Evolutionary conservation across 2,113 vertebrate species (phyloP), one percentile per base, ranked within the genome.

Genomic region (Tragelaphus scriptus): DNA sequence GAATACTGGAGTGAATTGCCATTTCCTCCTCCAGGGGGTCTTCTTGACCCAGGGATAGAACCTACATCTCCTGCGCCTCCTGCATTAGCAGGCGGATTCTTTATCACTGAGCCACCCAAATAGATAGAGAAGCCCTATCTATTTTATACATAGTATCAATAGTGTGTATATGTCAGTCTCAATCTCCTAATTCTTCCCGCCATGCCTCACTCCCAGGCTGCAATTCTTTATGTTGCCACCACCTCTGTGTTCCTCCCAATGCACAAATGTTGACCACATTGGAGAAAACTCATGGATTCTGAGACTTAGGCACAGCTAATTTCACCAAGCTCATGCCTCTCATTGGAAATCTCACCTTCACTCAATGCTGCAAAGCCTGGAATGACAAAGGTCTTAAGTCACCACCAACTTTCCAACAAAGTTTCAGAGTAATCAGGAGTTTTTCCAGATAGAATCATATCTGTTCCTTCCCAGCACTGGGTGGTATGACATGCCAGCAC

Each of bases 171-270:
- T 44, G 36, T 75, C 71, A 44, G 2, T 40, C 12, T 25, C 71
- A 75, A 14, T 44, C n/a, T 75, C 71, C 36, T 5, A 44, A 7
- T 75, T 75, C 71, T 23, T 44, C 71, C 71, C 36, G 23, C 71
- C 21, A 75, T 0, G 21, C 11, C 36, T 21, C 11, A 6, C 21
- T 21, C 36, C 21, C 36, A 1, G 26, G 1, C 13, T 8, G 1
- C 55, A 1, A 3, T 51, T 56, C 65, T 30, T n/a, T 11, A 5
- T 4, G 8, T 1, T 0, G 14, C 23, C 28, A 13, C 32, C 23
- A 2, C 23, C 23, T 53, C 15, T 0, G 0, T 0, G 0, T 17
- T 19, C 14, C 6, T 32, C 68, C 16, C 14, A 2, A 0, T 0
- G 2, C 55, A 30, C 59, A 47, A 32, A 55, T 4, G 16, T 14